Percentiles rank a stretch among this genome's conserved stretches.
Conservation (phyloP, 2,888 invertebrate genomes). For the Clitarchus hookeri region DNA sequence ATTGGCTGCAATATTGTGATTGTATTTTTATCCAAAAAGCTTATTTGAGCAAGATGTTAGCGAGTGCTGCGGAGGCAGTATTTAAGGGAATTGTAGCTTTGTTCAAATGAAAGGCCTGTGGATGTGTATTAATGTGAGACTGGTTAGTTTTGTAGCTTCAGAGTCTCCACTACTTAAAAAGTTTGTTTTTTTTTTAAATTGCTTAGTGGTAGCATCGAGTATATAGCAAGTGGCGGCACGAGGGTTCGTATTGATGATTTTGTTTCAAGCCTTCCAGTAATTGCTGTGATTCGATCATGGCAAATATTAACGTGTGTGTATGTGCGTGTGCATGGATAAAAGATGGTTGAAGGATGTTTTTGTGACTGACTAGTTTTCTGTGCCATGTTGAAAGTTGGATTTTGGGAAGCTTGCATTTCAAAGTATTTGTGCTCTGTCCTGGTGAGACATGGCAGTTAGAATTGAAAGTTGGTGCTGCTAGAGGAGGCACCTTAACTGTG, state of each 20-base stretch:
- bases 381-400: not conserved
- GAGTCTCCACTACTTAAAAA: not conserved
- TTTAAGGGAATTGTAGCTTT: not conserved
- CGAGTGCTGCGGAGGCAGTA: not conserved
- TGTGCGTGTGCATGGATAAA: not conserved
- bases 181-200: not conserved
- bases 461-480: slow-evolving; percentile 29
- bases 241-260: not conserved
- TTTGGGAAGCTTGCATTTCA: not conserved
- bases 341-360: not conserved
- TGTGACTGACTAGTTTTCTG: not conserved
- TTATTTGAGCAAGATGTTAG: not conserved
- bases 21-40: not conserved
- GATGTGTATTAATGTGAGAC: not conserved
- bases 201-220: not conserved
- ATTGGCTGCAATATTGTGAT: not conserved
- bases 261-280: not conserved
- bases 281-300: not conserved
- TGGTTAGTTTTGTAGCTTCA: not conserved
- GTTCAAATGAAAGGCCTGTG: not conserved
- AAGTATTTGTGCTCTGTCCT: not conserved
- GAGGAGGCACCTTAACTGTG: slow-evolving; percentile 32
- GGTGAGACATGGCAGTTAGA: not conserved
- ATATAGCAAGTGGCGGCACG: not conserved
- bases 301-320: not conserved